Evolutionary conservation across 2,888 invertebrate species (phyloP), one percentile per base, ranked within the genome.

Genomic region (Pegoplata infirma): DNA sequence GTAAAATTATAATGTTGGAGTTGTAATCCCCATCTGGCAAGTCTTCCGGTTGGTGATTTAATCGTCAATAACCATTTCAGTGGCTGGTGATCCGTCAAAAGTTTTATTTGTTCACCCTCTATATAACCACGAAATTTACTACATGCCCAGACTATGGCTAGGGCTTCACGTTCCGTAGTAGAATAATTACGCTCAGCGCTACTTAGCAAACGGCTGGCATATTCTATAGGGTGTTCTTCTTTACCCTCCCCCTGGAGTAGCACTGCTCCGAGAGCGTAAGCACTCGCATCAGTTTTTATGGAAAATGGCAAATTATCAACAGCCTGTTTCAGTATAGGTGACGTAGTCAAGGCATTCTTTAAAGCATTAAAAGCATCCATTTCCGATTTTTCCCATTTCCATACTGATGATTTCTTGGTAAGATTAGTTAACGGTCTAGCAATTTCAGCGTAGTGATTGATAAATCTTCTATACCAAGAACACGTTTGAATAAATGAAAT

Each of bases 31-130:
- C 91, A 91, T 32, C 90, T 76, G 0, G 87, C 88, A 0, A 91
- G 80, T 49, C 90, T 71, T 5, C 89, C 89, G 8, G 84, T 83
- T 0, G 88, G 87, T n/a, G 89, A 84, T 72, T 89, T 88, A 3
- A 89, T 32, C 0, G 83, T 81, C 77, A 88, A 77, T 8, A 91
- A 75, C 89, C 90, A 91, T 84, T 89, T 88, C 19, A 91, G 81
- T 0, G 90, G 88, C 72, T 89, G 87, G 68, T 91, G 91, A 73
- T 91, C 91, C 0, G 89, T 90, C 4, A 85, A 76, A 0, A 90
- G 49, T 19, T 28, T 55, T 3, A 79, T 25, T 40, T 79, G 73
- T 0, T 83, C 55, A 0, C 87, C 86, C 55, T 89, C 88, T 0
- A 91, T 80, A 73, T 89, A 91, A 0, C 86, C 86, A 19, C 88